These are phyloP conservation scores for Erythrocercus mccallii DNA, from an alignment of 2,113 vertebrate genomes.

Conservation along the genomic window DNA sequence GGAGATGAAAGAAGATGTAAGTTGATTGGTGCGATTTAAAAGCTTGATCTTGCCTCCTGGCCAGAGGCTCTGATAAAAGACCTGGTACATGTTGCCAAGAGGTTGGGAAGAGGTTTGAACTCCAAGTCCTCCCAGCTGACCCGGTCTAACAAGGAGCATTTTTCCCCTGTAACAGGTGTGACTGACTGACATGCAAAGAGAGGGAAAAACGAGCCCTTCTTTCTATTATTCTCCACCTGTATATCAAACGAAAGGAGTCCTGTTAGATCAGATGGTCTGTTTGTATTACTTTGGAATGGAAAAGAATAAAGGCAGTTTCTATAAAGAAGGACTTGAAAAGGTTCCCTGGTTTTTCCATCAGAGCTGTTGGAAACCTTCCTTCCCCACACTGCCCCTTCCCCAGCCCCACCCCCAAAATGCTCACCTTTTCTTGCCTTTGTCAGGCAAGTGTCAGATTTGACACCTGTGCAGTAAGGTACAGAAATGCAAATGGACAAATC, in stretches of 20 bases:
- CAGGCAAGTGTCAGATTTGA: slow-evolving; percentile 42
- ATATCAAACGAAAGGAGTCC: not conserved
- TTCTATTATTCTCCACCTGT: not conserved
- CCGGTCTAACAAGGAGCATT: not conserved
- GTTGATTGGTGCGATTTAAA: not conserved
- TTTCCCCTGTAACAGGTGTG: slow-evolving; percentile 15
- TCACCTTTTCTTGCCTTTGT: slow-evolving; percentile 53
- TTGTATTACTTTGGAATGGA: slow-evolving; percentile 41
- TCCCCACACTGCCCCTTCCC: not conserved
- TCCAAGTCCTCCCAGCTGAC: not conserved
- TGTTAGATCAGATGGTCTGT: slow-evolving; percentile 23
- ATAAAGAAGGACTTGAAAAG: slow-evolving; percentile 24
- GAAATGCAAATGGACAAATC: slow-evolving; percentile 57
- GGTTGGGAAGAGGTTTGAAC: not conserved
- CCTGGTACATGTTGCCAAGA: not conserved
- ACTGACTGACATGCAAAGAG: slow-evolving; percentile 11
- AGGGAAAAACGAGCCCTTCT: not conserved
- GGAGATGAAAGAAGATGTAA: not conserved
- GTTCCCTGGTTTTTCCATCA: not conserved
- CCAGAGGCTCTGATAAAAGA: not conserved
- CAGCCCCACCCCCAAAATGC: not conserved
- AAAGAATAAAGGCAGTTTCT: slow-evolving; percentile 50
- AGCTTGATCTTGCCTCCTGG: not conserved
- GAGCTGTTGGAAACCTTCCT: slow-evolving; percentile 39
- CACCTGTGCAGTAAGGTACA: slow-evolving; percentile 50